These are phyloP conservation scores for Pollimyrus isidori DNA, from an alignment of 2,113 vertebrate species.

Conservation along the genomic window DNA sequence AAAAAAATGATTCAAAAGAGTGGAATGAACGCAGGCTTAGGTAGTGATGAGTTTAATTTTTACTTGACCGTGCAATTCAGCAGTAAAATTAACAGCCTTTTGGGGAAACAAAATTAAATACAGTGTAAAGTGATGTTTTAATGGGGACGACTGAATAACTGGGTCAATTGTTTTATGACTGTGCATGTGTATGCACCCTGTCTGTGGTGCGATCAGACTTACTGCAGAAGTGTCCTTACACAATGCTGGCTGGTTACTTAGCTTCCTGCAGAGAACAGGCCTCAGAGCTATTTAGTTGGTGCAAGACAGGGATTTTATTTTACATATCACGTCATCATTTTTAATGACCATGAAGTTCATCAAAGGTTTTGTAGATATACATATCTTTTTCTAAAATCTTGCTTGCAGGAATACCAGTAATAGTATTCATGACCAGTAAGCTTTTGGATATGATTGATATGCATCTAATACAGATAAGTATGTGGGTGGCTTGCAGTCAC, in stretches of 20 bases:
- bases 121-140: background rate
- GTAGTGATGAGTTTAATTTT: conserved; percentile 30
- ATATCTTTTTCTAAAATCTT: background rate
- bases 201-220: background rate
- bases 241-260: background rate
- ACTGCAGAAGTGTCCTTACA: background rate
- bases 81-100: conserved; percentile 6
- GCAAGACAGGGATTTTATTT: background rate
- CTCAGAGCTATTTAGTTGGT: background rate
- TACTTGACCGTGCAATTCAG: conserved; percentile 29
- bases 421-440: background rate
- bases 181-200: background rate
- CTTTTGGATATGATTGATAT: background rate
- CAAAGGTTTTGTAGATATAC: background rate
- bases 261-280: background rate
- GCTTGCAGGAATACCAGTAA: background rate
- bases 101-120: background rate
- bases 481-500: background rate
- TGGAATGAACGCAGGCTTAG: background rate
- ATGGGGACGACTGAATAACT: background rate
- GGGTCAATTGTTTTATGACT: background rate
- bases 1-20: conserved; percentile 29
- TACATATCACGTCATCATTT: background rate
- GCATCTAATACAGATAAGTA: background rate
- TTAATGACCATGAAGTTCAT: background rate